Base-by-base conservation (phyloP, 2,113 vertebrate species). In the Phocoena phocoena region DNA sequence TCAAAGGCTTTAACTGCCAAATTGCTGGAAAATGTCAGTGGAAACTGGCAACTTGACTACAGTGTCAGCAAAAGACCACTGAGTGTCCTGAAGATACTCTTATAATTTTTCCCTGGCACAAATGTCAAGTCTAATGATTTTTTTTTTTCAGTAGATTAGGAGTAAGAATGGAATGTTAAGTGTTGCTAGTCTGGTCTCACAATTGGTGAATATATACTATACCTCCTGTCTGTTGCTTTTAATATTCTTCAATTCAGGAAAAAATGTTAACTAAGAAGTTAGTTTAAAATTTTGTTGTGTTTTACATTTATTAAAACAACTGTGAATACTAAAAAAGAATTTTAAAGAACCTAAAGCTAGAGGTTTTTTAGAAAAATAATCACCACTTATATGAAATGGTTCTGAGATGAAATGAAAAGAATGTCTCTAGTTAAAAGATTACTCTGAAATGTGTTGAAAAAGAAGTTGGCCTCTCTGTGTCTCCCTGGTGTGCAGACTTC, bases 21-120 rank as follows among this genome's bases (percentile, higher is more conserved):
- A 97, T 90, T 96, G 95, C 94, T 98, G 81, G 85, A 92, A 95
- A 96, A 97, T 96, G 90, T 94, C 84, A 84, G 90, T 95, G 88
- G 86, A 96, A 95, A 81, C 68, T 87, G 55, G 89, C 36, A 91
- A 94, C 84, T 94, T 90, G 80, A 90, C 68, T 96, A 60, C 18
- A 92, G 79, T 87, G 77, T 92, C 92, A 96, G 84, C 68, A 95
- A 92, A 92, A 90, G 83, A 77, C 36, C 44, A 41, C 2, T n/a
- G 38, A 77, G 41, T 90, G 28, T 95, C 90, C 91, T 81, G 80
- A 96, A 80, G 95, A 94, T 38, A 67, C 25, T 93, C 25, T 91
- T 91, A 28, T 90, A 88, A 83, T 95, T 92, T 95, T 86, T 62
- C 67, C 68, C 63, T 91, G 71, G 68, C 91, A 90, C 44, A 82